These are phyloP conservation scores for Campylomormyrus tamandua DNA, from an alignment of 2,113 vertebrate genomes.

Conservation along the genomic window DNA sequence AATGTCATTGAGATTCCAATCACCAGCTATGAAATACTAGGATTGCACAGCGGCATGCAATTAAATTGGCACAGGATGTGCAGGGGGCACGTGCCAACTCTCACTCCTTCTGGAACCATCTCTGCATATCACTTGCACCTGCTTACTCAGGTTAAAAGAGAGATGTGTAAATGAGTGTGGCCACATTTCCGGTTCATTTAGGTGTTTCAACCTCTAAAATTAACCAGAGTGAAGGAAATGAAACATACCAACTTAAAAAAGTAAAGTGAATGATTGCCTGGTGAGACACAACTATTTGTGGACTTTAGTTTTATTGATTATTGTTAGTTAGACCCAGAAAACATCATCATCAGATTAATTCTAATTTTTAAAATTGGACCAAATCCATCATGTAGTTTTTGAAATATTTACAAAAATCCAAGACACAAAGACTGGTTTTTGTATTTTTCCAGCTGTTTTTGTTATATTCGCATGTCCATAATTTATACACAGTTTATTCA, in stretches of 20 bases:
- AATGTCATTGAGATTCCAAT: slow-evolving; percentile 3
- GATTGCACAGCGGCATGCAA: background rate
- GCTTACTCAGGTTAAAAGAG: background rate
- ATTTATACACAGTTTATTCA: too few relatives aligned
- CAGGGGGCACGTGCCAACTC: background rate
- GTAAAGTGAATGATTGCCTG: background rate
- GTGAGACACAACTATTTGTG: background rate
- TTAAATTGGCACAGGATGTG: background rate
- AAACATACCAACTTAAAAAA: background rate
- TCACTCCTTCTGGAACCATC: background rate
- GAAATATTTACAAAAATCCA: too few relatives aligned
- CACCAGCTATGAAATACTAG: background rate
- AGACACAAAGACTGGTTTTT: too few relatives aligned
- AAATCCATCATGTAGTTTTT: too few relatives aligned
- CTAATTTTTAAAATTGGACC: too few relatives aligned
- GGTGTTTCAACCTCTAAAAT: background rate
- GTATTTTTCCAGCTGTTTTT: too few relatives aligned
- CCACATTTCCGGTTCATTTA: background rate
- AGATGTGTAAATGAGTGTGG: background rate
- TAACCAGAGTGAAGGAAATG: background rate
- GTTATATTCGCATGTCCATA: too few relatives aligned
- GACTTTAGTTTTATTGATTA: background rate
- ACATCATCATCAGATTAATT: background rate
- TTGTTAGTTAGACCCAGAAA: background rate
- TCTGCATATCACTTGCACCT: background rate